Evolutionary conservation across 2,113 vertebrate species (phyloP).

Genomic region (Gymnorhina tibicen): DNA sequence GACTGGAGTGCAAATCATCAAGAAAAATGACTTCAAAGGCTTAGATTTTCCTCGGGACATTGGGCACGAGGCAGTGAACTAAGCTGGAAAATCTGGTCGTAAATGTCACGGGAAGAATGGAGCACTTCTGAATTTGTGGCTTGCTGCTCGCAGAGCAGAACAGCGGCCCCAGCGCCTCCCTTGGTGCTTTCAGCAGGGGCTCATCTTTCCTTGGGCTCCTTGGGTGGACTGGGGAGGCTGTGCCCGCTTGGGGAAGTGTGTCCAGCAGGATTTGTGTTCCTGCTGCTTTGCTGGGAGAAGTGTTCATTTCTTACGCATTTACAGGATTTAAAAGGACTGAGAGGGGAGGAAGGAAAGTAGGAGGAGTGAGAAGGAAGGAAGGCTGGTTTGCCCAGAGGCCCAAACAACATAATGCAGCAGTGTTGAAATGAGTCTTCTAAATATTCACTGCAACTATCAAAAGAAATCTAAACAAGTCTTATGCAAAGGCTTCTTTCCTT

Average conservation of each 20-base stretch:
- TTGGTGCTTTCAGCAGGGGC: neutral
- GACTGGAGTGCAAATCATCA: neutral
- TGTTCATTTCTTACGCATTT: neutral
- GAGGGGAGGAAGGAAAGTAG: neutral
- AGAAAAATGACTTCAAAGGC: neutral
- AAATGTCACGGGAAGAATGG: neutral
- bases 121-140: neutral
- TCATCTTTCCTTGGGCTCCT: neutral
- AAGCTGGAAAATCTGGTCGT: neutral
- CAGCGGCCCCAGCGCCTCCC: neutral
- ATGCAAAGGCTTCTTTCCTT: neutral
- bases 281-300: neutral
- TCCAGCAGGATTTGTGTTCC: neutral
- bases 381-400: neutral
- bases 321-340: neutral
- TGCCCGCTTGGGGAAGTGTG: neutral
- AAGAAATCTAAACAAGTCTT: neutral
- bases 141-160: neutral
- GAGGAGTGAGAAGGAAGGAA: neutral
- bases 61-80: neutral
- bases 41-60: neutral
- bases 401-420: neutral
- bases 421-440: neutral
- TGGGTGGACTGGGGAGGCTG: accelerated
- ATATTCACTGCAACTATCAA: neutral